Evolutionary conservation across 2,113 vertebrate genomes (phyloP).

Genomic region (Eurystomus gularis): DNA sequence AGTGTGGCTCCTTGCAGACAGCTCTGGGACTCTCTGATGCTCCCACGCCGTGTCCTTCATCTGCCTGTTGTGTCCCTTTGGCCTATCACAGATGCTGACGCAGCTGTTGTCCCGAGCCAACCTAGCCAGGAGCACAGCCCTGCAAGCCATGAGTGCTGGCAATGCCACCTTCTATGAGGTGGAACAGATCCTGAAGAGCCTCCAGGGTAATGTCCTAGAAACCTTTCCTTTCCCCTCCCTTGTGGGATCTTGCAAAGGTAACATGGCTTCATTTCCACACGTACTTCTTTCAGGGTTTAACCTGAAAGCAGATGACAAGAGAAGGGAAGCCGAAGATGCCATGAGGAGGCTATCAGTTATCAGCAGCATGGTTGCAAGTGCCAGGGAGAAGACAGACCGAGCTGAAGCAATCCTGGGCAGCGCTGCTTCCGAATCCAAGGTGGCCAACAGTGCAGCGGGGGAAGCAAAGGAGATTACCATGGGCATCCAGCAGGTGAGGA

Average conservation of each 20-base stretch:
- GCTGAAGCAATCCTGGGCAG: slow-evolving; percentile 69
- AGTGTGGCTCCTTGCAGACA: neutral
- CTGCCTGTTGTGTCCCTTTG: neutral
- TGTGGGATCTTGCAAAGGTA: neutral
- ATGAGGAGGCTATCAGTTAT: slow-evolving; percentile 81
- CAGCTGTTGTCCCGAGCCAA: slow-evolving; percentile 80
- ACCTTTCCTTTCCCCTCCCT: neutral
- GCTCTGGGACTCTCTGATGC: neutral
- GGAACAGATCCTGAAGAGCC: slow-evolving; percentile 80
- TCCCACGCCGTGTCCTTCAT: rapidly evolving
- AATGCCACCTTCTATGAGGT: slow-evolving; percentile 80
- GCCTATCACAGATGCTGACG: slow-evolving; percentile 71
- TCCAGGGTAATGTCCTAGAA: slow-evolving; percentile 78
- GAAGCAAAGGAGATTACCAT: slow-evolving; percentile 64
- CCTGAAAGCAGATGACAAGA: slow-evolving; percentile 76
- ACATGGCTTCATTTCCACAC: rapidly evolving
- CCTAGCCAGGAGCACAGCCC: slow-evolving; percentile 76
- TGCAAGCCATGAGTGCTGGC: slow-evolving; percentile 79
- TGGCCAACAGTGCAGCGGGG: slow-evolving; percentile 11
- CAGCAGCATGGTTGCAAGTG: slow-evolving; percentile 74
- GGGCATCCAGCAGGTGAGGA: slow-evolving; percentile 80
- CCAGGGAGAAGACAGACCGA: slow-evolving; percentile 66
- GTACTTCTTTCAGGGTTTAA: slow-evolving; percentile 79
- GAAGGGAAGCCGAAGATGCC: slow-evolving; percentile 77
- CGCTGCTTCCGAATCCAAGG: slow-evolving; percentile 40